Conservation (phyloP, 2,888 invertebrate genomes). For the Drosophila meridiana region DNA sequence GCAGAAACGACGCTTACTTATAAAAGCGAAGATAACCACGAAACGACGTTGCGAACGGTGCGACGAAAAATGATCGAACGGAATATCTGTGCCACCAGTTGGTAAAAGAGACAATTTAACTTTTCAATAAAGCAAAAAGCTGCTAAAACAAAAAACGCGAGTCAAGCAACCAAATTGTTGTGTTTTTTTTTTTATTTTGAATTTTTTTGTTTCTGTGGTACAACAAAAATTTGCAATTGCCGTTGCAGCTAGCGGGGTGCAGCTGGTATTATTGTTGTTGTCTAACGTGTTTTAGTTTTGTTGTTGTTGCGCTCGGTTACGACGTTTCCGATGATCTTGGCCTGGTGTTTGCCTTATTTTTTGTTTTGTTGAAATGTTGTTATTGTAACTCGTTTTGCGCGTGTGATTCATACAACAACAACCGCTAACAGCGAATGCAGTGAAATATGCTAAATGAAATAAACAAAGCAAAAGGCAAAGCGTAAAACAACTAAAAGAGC, state of each 20-base stretch:
- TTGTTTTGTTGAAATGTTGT: slow-evolving; percentile 31
- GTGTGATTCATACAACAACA: slow-evolving; percentile 68
- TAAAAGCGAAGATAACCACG: slow-evolving; percentile 55
- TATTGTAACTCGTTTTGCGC: slow-evolving; percentile 72
- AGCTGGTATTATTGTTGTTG: slow-evolving; percentile 56
- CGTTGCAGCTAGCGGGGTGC: slow-evolving; percentile 47
- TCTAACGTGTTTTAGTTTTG: slow-evolving; percentile 52
- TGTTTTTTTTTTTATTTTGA: slow-evolving; percentile 14
- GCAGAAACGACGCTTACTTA: slow-evolving; percentile 52
- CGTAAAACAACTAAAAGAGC: slow-evolving; percentile 26
- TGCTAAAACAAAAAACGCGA: slow-evolving; percentile 32
- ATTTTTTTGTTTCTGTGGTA: slow-evolving; percentile 11
- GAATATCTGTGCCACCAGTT: slow-evolving; percentile 53
- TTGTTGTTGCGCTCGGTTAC: slow-evolving; percentile 36
- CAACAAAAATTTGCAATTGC: slow-evolving; percentile 36
- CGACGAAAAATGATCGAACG: slow-evolving; percentile 56
- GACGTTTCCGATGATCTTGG: slow-evolving; percentile 73
- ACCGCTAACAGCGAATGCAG: slow-evolving; percentile 43
- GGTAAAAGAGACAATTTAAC: slow-evolving; percentile 46
- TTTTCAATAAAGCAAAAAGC: slow-evolving; percentile 37
- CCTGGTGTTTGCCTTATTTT: slow-evolving; percentile 55
- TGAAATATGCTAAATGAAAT: slow-evolving; percentile 65
- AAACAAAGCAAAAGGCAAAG: slow-evolving; percentile 39
- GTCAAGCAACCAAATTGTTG: slow-evolving; percentile 34
- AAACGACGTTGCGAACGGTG: slow-evolving; percentile 50